Evolutionary conservation across 2,797 vertebrate species (phyloP), one percentile per base, ranked within the genome.

Genomic region (Trachurus trachurus): DNA sequence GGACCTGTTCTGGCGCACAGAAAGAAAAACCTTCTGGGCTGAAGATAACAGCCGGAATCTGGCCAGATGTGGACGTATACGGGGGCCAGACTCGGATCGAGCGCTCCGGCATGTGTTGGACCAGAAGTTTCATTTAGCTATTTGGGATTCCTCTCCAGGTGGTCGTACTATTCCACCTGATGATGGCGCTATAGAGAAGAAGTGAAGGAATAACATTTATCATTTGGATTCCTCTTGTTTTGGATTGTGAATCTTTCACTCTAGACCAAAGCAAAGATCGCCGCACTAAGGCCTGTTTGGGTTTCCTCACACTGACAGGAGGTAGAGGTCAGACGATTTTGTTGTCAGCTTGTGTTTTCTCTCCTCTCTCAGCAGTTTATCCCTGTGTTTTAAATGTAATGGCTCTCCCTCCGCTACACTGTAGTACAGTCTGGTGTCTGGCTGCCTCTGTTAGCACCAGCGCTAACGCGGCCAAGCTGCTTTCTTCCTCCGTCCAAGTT

Each of bases 401-500:
- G 16, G 17, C 10, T 26, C 26, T 26, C 26, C 26, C 3, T 31
- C n/a, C 9, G 39, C 5, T 19, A 39, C 54, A 12, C 3, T 13
- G 26, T 26, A 26, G 1, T 49, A 39, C 57, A 0, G 45, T 17
- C 34, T 34, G 31, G 31, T 64, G 42, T 47, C 21, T 37, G 53
- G 26, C 19, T 7, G 5, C 13, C 42, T 44, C 42, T 16, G 11
- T 58, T 52, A 22, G 47, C 56, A 34, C 26, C 29, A 29, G 13
- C 1, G 19, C 26, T 39, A 4, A 17, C 34, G 0, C 19, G 52
- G 44, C 72, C 76, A 65, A 78, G 47, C 8, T 13, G 37, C 6
- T 21, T 42, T 3, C 37, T 34, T 60, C 10, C 19, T 49, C 17
- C 16, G 8, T 73, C 73, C 70, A 71, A 45, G n/a, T 63, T 57